Conservation (phyloP, 2,113 vertebrate genomes). For the Coracopsis vasa region DNA sequence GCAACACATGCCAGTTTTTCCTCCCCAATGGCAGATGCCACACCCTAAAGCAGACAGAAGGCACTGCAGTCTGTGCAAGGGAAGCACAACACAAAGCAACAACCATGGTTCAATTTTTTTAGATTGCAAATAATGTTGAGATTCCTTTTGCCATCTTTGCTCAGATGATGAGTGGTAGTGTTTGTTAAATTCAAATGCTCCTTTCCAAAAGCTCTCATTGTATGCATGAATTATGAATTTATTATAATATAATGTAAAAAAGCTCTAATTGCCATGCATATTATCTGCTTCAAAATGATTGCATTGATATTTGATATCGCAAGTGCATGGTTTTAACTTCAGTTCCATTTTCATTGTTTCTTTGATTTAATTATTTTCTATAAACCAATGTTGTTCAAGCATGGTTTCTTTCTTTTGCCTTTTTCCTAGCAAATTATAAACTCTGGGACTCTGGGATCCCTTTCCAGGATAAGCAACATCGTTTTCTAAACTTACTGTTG, state of each 20-base stretch:
- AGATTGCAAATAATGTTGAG: conserved; percentile 44
- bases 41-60: conserved; percentile 80
- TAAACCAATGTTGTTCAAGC: background rate
- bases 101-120: conserved; percentile 61
- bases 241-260: conserved; percentile 58
- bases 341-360: background rate
- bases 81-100: conserved; percentile 73
- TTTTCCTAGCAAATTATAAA: background rate
- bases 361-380: conserved; percentile 14
- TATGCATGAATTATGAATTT: conserved; percentile 56
- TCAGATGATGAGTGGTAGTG: conserved; percentile 12
- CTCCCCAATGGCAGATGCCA: conserved; percentile 78
- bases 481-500: background rate
- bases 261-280: conserved; percentile 28
- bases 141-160: conserved; percentile 56
- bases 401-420: background rate
- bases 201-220: conserved; percentile 44
- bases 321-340: background rate
- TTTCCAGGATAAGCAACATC: background rate
- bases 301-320: background rate
- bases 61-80: conserved; percentile 71
- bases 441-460: background rate
- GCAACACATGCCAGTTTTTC: conserved; percentile 73
- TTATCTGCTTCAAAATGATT: conserved; percentile 39
- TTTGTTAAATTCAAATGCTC: conserved; percentile 32